phyloP scores from a whole-genome alignment of 1,140 invertebrate species.

The Charaxes varanes region DNA sequence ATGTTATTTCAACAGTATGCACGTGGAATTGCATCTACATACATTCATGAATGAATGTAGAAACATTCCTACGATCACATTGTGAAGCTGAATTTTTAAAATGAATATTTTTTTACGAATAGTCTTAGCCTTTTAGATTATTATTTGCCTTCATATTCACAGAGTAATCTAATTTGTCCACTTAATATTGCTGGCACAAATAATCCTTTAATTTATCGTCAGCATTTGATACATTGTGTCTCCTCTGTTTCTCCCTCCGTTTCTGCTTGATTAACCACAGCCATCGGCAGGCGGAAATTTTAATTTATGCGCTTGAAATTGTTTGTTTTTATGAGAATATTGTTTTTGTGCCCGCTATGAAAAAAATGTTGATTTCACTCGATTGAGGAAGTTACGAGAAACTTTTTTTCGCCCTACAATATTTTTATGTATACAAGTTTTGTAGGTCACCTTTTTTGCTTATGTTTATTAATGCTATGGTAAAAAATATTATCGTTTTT shows the following conservation, averaged over 20 bases:
- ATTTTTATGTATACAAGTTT: constrained; percentile 5
- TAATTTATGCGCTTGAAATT: constrained; percentile 68
- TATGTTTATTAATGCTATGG: too few relatives aligned
- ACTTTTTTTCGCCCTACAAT: constrained; percentile 4
- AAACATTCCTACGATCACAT: too few relatives aligned
- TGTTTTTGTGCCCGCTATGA: constrained; percentile 39
- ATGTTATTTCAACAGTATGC: too few relatives aligned
- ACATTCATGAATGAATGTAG: too few relatives aligned
- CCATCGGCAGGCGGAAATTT: constrained; percentile 65
- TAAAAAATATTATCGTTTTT: too few relatives aligned
- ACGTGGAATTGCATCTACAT: too few relatives aligned
- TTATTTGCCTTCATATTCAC: too few relatives aligned
- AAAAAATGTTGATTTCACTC: constrained; percentile 52
- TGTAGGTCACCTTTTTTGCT: constrained; percentile 7
- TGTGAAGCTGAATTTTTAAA: too few relatives aligned
- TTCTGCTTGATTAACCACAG: constrained; percentile 63
- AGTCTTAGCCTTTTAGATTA: too few relatives aligned
- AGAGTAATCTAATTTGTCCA: too few relatives aligned
- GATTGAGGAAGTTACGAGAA: constrained; percentile 44
- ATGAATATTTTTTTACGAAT: too few relatives aligned
- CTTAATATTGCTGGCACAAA: too few relatives aligned
- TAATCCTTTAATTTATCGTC: constrained; percentile 13
- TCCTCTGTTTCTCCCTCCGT: constrained; percentile 38
- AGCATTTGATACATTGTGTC: constrained; percentile 9
- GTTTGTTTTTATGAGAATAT: constrained; percentile 62